Percentiles rank a stretch among this genome's conserved stretches.
phyloP scores from a whole-genome alignment of 2,113 vertebrate genomes.

The Macheiramphus alcinus region DNA sequence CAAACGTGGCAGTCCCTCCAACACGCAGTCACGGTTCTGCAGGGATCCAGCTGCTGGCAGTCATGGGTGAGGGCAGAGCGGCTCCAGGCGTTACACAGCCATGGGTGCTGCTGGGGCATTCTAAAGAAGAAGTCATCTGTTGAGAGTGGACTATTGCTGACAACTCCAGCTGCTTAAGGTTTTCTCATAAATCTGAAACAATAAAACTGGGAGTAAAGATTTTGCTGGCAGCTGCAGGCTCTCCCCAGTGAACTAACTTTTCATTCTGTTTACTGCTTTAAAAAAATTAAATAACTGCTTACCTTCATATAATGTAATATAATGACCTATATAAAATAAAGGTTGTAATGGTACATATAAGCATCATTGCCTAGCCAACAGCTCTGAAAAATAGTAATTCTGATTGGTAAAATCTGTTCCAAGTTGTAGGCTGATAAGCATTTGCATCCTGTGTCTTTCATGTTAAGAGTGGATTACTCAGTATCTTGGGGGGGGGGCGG shows the following conservation, averaged over 20 bases:
- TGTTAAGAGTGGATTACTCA: not conserved
- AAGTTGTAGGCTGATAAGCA: not conserved
- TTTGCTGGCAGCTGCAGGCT: not conserved
- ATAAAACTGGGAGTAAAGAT: not conserved
- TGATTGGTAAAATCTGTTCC: not conserved
- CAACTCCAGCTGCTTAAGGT: not conserved
- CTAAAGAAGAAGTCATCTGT: not conserved
- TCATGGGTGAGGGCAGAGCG: not conserved
- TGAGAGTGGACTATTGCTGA: not conserved
- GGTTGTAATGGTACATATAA: no score
- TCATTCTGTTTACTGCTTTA: not conserved
- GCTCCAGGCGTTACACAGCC: not conserved
- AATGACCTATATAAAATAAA: not conserved
- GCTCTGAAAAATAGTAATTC: not conserved
- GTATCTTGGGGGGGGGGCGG: not conserved
- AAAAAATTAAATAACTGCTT: not conserved
- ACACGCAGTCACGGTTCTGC: not conserved
- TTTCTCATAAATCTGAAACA: not conserved
- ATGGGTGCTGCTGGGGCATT: not conserved
- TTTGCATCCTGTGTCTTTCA: not conserved
- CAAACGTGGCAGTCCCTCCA: no score
- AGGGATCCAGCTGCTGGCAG: not conserved
- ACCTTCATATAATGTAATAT: not conserved
- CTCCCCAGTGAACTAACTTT: not conserved
- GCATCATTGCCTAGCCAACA: no score